phyloP scores from a whole-genome alignment of 1,140 invertebrate genomes.

The Geopemphigus sp. region DNA sequence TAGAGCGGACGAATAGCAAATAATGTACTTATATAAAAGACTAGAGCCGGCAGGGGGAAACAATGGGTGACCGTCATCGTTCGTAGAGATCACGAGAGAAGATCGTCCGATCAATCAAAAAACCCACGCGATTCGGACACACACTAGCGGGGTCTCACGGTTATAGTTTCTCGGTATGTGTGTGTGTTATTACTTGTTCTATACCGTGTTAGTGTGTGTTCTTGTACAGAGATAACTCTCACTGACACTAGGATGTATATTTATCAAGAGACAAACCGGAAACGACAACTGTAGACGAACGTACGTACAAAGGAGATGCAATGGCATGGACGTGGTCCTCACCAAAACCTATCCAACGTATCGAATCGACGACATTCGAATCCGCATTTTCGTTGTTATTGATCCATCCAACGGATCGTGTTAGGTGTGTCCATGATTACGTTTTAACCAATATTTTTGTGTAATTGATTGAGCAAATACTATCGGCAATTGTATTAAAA shows the following conservation, averaged over 20 bases:
- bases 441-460: no score
- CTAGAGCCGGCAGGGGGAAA: background rate
- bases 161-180: background rate
- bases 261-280: constrained; percentile 30
- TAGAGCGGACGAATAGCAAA: background rate
- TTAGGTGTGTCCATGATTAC: no score
- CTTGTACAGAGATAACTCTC: constrained; percentile 21
- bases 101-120: constrained; percentile 48
- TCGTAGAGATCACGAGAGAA: constrained; percentile 28
- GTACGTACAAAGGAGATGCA: background rate
- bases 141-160: constrained; percentile 24
- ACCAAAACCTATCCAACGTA: background rate
- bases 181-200: background rate
- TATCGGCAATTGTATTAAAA: no score
- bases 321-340: background rate
- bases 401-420: no score
- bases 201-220: background rate
- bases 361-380: background rate
- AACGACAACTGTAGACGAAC: background rate
- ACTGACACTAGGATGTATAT: background rate
- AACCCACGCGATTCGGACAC: constrained; percentile 35
- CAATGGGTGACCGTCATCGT: constrained; percentile 16
- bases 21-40: no score
- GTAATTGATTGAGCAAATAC: no score
- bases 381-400: no score